Base-by-base conservation (phyloP, 1,140 invertebrate species). In the Cotesia glomerata region DNA sequence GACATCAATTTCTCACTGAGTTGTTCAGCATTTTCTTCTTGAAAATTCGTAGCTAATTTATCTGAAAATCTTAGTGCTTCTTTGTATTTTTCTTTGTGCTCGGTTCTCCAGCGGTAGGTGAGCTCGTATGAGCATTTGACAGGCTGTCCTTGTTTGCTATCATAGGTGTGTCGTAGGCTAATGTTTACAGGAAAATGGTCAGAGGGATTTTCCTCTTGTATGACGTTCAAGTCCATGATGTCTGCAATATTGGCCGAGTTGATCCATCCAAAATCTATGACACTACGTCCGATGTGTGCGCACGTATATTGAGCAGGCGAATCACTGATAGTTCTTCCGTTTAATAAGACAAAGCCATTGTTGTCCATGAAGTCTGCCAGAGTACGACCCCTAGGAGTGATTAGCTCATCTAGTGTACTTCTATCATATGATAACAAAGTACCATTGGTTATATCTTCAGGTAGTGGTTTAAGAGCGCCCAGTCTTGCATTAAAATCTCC, bases 401-500 rank as follows among this genome's bases (percentile, higher is more conserved):
- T 45, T 9, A 5, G n/a, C 1, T 49, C 9, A 26, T 64, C 61
- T 0, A 52, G 39, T 5, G 59, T 52, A n/a, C 34, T 34, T 39
- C 59, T 71, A 1, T 35, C 35, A 2, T 14, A 11, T 13, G n/a
- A 16, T 8, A 71, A 52, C 7, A 18, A 49, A 0, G 71, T 67
- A 0, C 26, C 64, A 18, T 67, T 52, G 11, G 63, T 35, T n/a
- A 73, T 39, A 4, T 58, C 64, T 45, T 67, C 56, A 0, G 52
- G 49, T 0, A 59, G 34, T 16, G 64, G 3, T 4, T 49, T 63
- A 2, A 73, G 63, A 0, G 11, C 56, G n/a, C 71, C 71, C 32
- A 73, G n/a, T 52, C 71, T 54, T 5, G 71, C 63, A 59, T 73
- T 73, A 32, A 66, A 73, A 26, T 73, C 71, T 14, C 52, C 63